These are phyloP conservation scores for Chunga burmeisteri DNA, from an alignment of 2,113 vertebrate species.

Conservation along the genomic window DNA sequence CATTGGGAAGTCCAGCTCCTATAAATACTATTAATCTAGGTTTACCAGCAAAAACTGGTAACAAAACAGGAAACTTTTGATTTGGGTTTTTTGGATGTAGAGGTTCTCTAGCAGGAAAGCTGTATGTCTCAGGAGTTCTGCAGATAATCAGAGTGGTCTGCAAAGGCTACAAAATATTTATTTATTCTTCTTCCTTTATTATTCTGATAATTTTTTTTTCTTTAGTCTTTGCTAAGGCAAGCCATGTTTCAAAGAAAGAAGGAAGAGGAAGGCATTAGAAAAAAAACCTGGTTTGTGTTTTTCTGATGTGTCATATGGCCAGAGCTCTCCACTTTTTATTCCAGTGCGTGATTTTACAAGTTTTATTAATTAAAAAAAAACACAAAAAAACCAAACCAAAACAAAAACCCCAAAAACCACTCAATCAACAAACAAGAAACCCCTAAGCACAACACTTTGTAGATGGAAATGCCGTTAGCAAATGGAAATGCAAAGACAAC, in stretches of 20 bases:
- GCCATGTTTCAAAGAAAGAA: not conserved
- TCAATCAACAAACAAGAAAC: not conserved
- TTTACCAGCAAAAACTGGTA: not conserved
- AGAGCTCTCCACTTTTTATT: not conserved
- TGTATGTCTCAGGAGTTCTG: not conserved
- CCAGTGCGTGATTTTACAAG: not conserved
- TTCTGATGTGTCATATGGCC: not conserved
- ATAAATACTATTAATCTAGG: not conserved
- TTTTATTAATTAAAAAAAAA: not conserved
- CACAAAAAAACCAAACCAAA: not conserved
- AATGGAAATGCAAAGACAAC: not conserved
- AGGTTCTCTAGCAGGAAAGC: not conserved
- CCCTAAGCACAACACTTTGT: not conserved
- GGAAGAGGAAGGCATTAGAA: not conserved
- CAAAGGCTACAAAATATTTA: not conserved
- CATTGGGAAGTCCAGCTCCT: not conserved
- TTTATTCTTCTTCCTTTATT: not conserved
- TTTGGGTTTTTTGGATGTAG: not conserved
- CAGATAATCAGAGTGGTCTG: not conserved
- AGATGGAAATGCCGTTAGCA: not conserved
- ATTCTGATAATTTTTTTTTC: not conserved
- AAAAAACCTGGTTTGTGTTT: not conserved
- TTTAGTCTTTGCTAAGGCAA: not conserved
- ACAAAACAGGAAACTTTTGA: not conserved
- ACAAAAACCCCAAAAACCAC: not conserved